A percentile compares a stretch with the other conserved stretches of the same genome.
phyloP scores from a whole-genome alignment of 2,888 invertebrate genomes.

The Baronia brevicornis region DNA sequence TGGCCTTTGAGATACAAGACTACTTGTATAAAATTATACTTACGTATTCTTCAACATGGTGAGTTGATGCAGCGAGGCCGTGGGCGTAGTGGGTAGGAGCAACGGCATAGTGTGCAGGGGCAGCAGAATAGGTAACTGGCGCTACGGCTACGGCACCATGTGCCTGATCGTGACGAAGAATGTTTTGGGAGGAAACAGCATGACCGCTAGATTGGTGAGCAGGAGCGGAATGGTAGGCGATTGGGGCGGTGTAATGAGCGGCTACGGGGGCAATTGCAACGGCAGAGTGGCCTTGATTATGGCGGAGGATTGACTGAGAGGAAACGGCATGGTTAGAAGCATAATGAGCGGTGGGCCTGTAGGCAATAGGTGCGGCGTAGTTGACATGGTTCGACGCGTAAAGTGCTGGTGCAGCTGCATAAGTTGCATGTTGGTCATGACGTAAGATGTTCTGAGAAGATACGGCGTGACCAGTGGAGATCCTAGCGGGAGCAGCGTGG shows the following conservation, averaged over 20 bases:
- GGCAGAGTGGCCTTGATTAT: constrained; percentile 17
- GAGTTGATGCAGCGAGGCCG: constrained; percentile 30
- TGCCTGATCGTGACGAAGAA: constrained; percentile 53
- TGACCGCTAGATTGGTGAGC: constrained; percentile 28
- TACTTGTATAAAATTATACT: too few species aligned
- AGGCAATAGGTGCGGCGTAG: constrained; percentile 27
- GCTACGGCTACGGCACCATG: constrained; percentile 45
- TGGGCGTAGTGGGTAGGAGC: constrained; percentile 31
- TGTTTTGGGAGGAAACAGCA: constrained; percentile 66
- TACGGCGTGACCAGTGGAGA: constrained; percentile 41
- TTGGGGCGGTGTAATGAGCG: constrained; percentile 11
- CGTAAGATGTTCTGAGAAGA: constrained; percentile 66
- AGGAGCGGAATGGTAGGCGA: constrained; percentile 26
- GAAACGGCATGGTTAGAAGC: constrained; percentile 24
- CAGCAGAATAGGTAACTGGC: constrained; percentile 23
- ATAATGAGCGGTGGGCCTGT: constrained; percentile 17
- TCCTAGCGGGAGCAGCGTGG: constrained; percentile 25
- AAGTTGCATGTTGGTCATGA: constrained; percentile 40
- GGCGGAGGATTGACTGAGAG: constrained; percentile 8
- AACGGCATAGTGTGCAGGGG: constrained; percentile 27
- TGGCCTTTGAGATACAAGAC: too few species aligned
- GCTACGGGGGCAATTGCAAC: constrained; percentile 24
- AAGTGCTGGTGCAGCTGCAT: constrained; percentile 24
- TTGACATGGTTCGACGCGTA: constrained; percentile 24
- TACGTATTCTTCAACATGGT: constrained; percentile 66